Percentiles rank a stretch among this genome's conserved stretches.
Evolutionary conservation across 2,888 invertebrate species (phyloP).

Genomic region (Pandemis heparana): DNA sequence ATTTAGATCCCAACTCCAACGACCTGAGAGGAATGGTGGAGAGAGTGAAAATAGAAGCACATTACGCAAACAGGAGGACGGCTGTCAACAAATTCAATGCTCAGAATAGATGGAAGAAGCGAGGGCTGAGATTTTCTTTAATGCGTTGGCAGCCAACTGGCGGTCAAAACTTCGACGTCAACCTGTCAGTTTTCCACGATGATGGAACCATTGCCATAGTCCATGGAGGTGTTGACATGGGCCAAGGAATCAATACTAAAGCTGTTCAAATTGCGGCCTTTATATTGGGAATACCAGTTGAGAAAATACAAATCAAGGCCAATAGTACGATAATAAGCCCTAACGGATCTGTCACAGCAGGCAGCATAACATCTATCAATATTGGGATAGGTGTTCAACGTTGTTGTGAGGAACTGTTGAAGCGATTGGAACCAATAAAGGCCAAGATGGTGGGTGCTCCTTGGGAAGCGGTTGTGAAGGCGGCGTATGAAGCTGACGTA

Average conservation of each 20-base stretch:
- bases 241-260: slow-evolving; percentile 91
- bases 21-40: slow-evolving; percentile 71
- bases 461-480: slow-evolving; percentile 81
- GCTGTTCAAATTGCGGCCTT: slow-evolving; percentile 88
- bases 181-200: slow-evolving; percentile 83
- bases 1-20: slow-evolving; percentile 60
- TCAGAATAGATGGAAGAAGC: slow-evolving; percentile 89
- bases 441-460: slow-evolving; percentile 71
- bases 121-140: slow-evolving; percentile 86
- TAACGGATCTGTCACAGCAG: slow-evolving; percentile 88
- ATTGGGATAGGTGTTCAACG: slow-evolving; percentile 83
- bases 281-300: slow-evolving; percentile 86
- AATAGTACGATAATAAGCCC: slow-evolving; percentile 86
- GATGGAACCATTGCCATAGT: slow-evolving; percentile 87
- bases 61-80: slow-evolving; percentile 75
- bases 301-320: slow-evolving; percentile 87
- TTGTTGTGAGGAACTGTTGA: slow-evolving; percentile 77
- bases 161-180: slow-evolving; percentile 70
- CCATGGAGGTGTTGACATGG: slow-evolving; percentile 88
- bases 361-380: slow-evolving; percentile 88
- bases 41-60: slow-evolving; percentile 76
- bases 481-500: slow-evolving; percentile 71
- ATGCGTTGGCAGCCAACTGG: slow-evolving; percentile 83
- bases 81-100: slow-evolving; percentile 81
- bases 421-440: slow-evolving; percentile 76